Base-by-base conservation (phyloP, 2,888 invertebrate species). In the Lasioglossum pauxillum region DNA sequence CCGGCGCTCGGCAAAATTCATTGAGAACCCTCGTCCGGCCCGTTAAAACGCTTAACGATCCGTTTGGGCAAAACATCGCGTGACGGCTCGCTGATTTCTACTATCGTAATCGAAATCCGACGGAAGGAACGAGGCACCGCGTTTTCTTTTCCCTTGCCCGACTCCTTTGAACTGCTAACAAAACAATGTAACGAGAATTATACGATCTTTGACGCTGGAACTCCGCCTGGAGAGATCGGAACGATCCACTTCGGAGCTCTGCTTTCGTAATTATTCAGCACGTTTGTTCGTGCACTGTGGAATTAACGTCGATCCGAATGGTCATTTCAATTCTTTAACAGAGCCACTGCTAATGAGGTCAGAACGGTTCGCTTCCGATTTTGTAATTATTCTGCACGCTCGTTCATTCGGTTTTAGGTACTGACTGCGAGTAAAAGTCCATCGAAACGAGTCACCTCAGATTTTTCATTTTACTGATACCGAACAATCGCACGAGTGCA, bases 21-120 rank as follows among this genome's bases (percentile, higher is more conserved):
- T 69, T 69, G 73, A 79, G 57, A 75, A 79, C 31, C 23, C 76
- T 31, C 46, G 49, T 74, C 27, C 38, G 35, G 31, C 35, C 57
- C 64, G 76, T 84, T 57, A 73, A 75, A 82, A 75, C 73, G 73
- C 77, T 82, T 60, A 83, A 80, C 74, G 80, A 80, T 44, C 80
- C 53, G 67, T 19, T 57, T 23, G 81, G 31, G 81, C 49, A 71
- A 64, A 49, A 41, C n/a, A 27, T 83, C 41, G 83, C 82, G 75
- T 75, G 72, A 73, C 83, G 64, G 72, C n/a, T 49, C 67, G 73
- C 35, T 49, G 72, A 81, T 67, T 44, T 41, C 38, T 67, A 19
- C 23, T n/a, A 38, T 64, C 38, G 64, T n/a, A 67, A 78, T 82
- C 67, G 73, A 78, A 78, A 77, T 73, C 31, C 73, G 8, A 53